Conservation (phyloP, 2,888 invertebrate species). For the Orchesellides sinensis region DNA sequence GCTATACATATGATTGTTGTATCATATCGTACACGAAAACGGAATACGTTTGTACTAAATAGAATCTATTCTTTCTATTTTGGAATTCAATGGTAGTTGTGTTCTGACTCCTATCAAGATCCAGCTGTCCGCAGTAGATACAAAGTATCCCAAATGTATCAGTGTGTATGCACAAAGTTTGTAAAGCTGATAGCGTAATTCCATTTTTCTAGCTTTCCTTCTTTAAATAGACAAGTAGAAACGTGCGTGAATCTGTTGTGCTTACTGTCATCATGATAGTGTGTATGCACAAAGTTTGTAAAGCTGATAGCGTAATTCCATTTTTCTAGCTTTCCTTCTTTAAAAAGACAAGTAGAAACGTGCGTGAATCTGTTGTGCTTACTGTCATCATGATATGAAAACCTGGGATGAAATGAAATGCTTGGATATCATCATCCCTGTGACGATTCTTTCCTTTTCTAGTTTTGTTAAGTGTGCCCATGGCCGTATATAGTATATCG, state of each 20-base stretch:
- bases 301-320: not conserved
- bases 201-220: not conserved
- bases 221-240: not conserved
- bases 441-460: not conserved
- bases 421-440: constrained; percentile 16
- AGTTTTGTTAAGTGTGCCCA: constrained; percentile 6
- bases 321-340: not conserved
- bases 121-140: constrained; percentile 14
- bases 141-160: no score
- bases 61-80: constrained; percentile 4
- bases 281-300: no score
- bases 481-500: no score
- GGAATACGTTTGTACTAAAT: no score
- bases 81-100: constrained; percentile 1
- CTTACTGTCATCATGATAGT: not conserved
- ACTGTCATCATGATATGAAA: constrained; percentile 23
- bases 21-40: no score
- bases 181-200: not conserved
- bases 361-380: not conserved
- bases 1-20: no score
- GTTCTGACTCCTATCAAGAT: constrained; percentile 1
- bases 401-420: constrained; percentile 23
- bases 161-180: no score
- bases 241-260: constrained; percentile 6
- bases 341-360: not conserved